phyloP scores from a whole-genome alignment of 2,113 vertebrate species.

The Rafetus swinhoei region DNA sequence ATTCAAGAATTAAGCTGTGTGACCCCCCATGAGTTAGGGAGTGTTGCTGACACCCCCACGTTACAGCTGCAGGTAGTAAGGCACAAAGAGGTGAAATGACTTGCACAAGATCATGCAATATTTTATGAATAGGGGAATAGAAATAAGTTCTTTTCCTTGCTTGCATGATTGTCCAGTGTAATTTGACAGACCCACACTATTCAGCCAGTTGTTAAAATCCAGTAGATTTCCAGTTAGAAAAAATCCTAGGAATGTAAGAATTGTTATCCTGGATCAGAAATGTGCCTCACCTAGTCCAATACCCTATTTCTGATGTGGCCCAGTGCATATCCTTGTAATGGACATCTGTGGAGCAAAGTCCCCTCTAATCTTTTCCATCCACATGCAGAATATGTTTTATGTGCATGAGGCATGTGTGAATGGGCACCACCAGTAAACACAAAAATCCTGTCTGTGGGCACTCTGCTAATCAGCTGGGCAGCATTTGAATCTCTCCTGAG shows the following conservation, averaged over 20 bases:
- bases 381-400: too few species aligned
- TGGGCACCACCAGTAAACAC: too few species aligned
- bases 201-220: neutral
- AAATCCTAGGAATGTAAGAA: neutral
- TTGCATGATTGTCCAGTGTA: neutral
- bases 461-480: too few species aligned
- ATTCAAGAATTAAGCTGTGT: fast-evolving
- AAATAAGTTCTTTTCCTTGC: neutral
- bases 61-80: neutral
- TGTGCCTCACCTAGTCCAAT: neutral
- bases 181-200: neutral
- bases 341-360: constrained; percentile 14
- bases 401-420: too few species aligned
- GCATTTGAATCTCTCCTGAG: too few species aligned
- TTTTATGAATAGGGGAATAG: neutral
- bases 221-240: neutral
- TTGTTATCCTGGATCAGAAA: neutral
- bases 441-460: too few species aligned
- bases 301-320: neutral
- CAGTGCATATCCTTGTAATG: constrained; percentile 44
- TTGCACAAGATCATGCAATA: neutral
- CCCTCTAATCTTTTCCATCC: too few species aligned
- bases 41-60: neutral
- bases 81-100: neutral
- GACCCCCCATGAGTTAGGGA: neutral